These are phyloP conservation scores for Dasypolia templi DNA, from an alignment of 2,888 invertebrate genomes.

Conservation along the genomic window DNA sequence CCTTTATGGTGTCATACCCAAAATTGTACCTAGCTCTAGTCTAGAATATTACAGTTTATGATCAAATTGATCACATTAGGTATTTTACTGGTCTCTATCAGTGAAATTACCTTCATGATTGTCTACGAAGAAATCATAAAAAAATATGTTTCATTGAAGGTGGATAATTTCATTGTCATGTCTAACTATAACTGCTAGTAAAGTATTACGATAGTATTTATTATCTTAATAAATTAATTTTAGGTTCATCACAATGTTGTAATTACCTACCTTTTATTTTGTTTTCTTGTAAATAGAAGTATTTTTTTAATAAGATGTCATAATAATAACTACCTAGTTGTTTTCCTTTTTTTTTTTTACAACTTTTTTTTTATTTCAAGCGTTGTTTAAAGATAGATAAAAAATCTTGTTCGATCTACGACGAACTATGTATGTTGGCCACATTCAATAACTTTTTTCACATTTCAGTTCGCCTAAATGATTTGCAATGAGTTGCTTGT, in stretches of 20 bases:
- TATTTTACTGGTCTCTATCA: not conserved
- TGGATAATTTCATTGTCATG: not conserved
- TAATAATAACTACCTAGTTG: conserved; percentile 56
- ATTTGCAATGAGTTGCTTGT: too few species aligned
- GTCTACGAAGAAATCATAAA: not conserved
- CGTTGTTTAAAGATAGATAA: not conserved
- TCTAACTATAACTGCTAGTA: conserved; percentile 3
- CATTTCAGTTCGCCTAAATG: too few species aligned
- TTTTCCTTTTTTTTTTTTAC: conserved; percentile 32
- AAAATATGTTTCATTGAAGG: not conserved
- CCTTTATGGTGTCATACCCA: not conserved
- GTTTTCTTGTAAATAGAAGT: conserved; percentile 41
- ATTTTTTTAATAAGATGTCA: conserved; percentile 44
- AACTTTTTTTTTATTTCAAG: conserved; percentile 43
- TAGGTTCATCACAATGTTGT: conserved; percentile 20
- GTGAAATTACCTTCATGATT: not conserved
- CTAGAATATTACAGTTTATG: not conserved
- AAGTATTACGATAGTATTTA: conserved; percentile 49
- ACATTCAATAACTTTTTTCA: too few species aligned
- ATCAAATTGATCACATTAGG: not conserved
- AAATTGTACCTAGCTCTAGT: not conserved
- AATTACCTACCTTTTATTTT: conserved; percentile 21
- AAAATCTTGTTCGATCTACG: too few species aligned
- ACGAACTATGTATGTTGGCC: too few species aligned
- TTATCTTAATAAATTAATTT: conserved; percentile 23